A percentile compares a stretch with the other conserved stretches of the same genome.
Conservation (phyloP, 2,888 invertebrate species). For the Hyposoter didymator region DNA sequence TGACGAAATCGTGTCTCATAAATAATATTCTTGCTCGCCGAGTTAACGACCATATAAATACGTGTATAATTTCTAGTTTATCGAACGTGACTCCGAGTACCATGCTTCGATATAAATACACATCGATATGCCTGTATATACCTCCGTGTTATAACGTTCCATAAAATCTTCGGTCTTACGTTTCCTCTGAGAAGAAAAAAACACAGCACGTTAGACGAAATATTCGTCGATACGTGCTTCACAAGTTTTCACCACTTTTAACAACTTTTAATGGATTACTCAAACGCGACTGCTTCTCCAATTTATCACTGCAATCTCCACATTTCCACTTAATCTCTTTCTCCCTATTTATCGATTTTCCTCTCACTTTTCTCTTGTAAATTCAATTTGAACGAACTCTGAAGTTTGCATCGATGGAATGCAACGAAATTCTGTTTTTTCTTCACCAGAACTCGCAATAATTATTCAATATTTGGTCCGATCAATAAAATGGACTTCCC, state of each 20-base stretch:
- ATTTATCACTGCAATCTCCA: neutral
- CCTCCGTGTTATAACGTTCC: neutral
- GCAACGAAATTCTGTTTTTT: too few species aligned
- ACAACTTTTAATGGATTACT: neutral
- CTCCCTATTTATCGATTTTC: neutral
- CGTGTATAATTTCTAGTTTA: conserved; percentile 65
- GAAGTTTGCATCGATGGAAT: neutral
- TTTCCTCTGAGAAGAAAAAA: conserved; percentile 3
- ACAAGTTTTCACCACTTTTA: neutral
- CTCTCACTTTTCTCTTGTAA: neutral
- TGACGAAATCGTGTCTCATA: conserved; percentile 65
- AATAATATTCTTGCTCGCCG: conserved; percentile 62
- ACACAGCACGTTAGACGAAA: neutral
- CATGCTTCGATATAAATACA: conserved; percentile 48
- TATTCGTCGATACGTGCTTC: neutral
- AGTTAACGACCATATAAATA: conserved; percentile 66
- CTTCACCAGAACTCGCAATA: too few species aligned
- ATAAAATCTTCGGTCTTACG: conserved; percentile 39
- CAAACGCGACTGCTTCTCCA: neutral
- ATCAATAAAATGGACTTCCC: too few species aligned
- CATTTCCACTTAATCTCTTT: neutral
- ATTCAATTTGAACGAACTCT: neutral
- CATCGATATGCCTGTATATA: conserved; percentile 1
- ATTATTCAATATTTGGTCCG: too few species aligned
- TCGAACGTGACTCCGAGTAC: conserved; percentile 62